Percentiles rank a stretch among this genome's conserved stretches.
Conservation (phyloP, 64 coral and sea anemone species). For the Stichodactyla mertensii region DNA sequence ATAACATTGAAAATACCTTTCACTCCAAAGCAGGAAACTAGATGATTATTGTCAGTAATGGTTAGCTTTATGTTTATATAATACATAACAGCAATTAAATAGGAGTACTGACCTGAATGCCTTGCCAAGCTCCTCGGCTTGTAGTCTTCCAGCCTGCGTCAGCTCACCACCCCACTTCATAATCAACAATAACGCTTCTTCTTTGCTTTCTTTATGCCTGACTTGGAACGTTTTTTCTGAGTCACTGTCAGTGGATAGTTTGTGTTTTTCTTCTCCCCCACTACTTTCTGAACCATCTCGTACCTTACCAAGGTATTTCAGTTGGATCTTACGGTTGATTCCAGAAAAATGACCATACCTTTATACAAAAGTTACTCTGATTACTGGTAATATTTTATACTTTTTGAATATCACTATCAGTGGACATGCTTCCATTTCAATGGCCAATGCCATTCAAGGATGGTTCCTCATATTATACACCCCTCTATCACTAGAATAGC, state of each 20-base stretch:
- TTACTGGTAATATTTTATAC: background rate
- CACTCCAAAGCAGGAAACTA: no score
- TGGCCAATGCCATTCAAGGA: no score
- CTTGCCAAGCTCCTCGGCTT: slow-evolving; percentile 83
- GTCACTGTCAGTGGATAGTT: slow-evolving; percentile 10
- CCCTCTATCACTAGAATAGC: no score
- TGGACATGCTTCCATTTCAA: no score
- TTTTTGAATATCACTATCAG: no score
- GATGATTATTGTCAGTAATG: background rate
- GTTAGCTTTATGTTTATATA: background rate
- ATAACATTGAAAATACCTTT: no score
- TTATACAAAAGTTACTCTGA: background rate
- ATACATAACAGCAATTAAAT: no score
- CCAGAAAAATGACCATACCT: slow-evolving; percentile 99
- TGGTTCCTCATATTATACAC: no score
- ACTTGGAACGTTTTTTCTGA: slow-evolving; percentile 11
- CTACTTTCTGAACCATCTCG: slow-evolving; percentile 47
- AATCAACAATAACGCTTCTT: slow-evolving; percentile 61
- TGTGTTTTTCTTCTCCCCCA: slow-evolving; percentile 43
- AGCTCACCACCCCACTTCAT: slow-evolving; percentile 97
- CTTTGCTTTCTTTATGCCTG: slow-evolving; percentile 17
- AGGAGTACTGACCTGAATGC: slow-evolving; percentile 67
- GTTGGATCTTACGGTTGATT: slow-evolving; percentile 93
- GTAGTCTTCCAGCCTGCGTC: slow-evolving; percentile 74
- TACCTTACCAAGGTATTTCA: slow-evolving; percentile 84